These are phyloP conservation scores for Epizoanthus ramosus DNA, from an alignment of 92 coral and sea anemone species.

Conservation along the genomic window DNA sequence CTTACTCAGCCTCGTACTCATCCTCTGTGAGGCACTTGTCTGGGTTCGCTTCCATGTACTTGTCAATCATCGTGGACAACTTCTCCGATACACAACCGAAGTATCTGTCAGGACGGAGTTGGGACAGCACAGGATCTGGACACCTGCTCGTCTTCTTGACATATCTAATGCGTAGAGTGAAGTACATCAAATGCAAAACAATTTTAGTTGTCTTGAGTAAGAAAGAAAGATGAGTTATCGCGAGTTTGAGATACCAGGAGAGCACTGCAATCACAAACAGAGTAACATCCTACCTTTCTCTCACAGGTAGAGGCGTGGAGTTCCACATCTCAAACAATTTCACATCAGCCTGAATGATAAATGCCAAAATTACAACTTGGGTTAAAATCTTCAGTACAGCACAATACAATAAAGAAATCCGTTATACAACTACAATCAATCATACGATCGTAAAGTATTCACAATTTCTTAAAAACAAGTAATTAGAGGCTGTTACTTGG, in stretches of 20 bases:
- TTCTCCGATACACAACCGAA: slow-evolving; percentile 94
- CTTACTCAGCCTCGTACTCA: slow-evolving; percentile 50
- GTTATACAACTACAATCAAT: no score
- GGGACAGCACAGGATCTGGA: slow-evolving; percentile 91
- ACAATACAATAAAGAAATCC: no score
- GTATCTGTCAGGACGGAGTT: slow-evolving; percentile 79
- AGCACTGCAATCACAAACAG: no score
- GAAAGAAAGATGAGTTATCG: no score
- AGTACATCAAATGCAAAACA: no score
- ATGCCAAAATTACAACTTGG: background rate
- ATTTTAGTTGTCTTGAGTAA: no score
- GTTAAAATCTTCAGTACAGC: no score
- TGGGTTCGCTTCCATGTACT: slow-evolving; percentile 75
- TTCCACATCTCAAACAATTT: slow-evolving; percentile 68
- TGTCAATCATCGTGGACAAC: slow-evolving; percentile 51
- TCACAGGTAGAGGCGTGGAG: slow-evolving; percentile 54
- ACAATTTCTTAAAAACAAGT: background rate
- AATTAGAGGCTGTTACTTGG: no score
- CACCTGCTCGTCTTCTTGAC: slow-evolving; percentile 48
- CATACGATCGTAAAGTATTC: background rate
- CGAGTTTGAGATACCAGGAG: no score
- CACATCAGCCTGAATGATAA: slow-evolving; percentile 54
- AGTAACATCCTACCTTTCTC: slow-evolving; percentile 67
- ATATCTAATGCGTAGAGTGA: no score
- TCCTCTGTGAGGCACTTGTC: slow-evolving; percentile 73